Conservation (phyloP, 2,888 invertebrate species). For the Dichetophora obliterata region DNA sequence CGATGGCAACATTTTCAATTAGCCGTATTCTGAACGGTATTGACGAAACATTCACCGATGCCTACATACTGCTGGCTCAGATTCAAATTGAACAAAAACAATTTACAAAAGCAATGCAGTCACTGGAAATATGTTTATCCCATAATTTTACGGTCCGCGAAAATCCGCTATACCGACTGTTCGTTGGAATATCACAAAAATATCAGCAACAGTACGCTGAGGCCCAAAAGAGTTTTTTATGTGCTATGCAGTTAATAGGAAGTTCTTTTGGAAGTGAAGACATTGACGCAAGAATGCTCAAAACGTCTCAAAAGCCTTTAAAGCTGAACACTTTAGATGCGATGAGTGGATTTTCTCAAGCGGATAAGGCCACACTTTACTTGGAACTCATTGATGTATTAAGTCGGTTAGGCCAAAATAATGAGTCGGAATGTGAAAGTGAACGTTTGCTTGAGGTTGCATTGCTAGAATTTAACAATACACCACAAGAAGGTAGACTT, state of each 20-base stretch:
- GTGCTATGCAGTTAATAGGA: constrained; percentile 79
- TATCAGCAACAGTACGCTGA: constrained; percentile 79
- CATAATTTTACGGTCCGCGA: constrained; percentile 94
- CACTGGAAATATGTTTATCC: constrained; percentile 89
- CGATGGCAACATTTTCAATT: constrained; percentile 79
- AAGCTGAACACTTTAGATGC: background rate
- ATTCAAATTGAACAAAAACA: constrained; percentile 81
- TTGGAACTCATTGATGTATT: constrained; percentile 87
- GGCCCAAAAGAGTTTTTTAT: constrained; percentile 80
- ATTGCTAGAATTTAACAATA: constrained; percentile 79
- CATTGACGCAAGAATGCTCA: constrained; percentile 51
- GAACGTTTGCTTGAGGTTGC: constrained; percentile 82
- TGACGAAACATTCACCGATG: constrained; percentile 85
- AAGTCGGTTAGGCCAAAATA: constrained; percentile 74
- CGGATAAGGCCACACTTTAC: constrained; percentile 88
- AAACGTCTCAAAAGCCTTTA: constrained; percentile 59
- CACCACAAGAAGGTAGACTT: constrained; percentile 87
- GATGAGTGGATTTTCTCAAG: constrained; percentile 71
- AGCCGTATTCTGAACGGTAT: constrained; percentile 80
- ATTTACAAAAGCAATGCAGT: constrained; percentile 85
- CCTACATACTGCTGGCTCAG: constrained; percentile 88
- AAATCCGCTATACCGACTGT: constrained; percentile 89
- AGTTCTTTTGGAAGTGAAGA: constrained; percentile 56
- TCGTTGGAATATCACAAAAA: constrained; percentile 87
- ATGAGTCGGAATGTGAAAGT: constrained; percentile 76